phyloP scores from a whole-genome alignment of 2,888 invertebrate genomes.

The Xiphydria camelus region DNA sequence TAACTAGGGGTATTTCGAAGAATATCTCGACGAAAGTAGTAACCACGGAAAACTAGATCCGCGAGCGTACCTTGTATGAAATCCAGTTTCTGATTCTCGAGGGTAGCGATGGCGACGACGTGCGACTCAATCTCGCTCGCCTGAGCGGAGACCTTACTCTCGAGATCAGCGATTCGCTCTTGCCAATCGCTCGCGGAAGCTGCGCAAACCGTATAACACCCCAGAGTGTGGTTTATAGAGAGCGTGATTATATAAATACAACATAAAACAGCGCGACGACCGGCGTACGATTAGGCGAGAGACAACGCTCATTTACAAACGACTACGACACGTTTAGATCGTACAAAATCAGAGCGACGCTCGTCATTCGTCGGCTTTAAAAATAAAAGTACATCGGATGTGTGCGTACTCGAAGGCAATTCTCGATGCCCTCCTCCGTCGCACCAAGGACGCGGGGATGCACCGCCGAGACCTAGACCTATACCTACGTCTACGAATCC shows the following conservation, averaged over 20 bases:
- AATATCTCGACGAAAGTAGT: neutral
- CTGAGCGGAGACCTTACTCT: constrained; percentile 49
- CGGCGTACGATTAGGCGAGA: too few species aligned
- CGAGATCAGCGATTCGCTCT: constrained; percentile 48
- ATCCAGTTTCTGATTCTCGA: constrained; percentile 71
- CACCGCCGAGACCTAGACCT: too few species aligned
- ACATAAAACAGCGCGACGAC: too few species aligned
- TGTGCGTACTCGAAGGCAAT: too few species aligned
- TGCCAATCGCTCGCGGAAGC: constrained; percentile 52
- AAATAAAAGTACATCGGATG: too few species aligned
- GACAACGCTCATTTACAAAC: constrained; percentile 1
- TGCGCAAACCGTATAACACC: constrained; percentile 49
- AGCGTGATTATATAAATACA: too few species aligned
- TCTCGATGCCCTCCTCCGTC: too few species aligned
- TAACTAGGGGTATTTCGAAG: too few species aligned
- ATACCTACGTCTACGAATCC: constrained; percentile 26
- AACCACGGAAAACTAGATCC: neutral
- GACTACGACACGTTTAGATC: neutral
- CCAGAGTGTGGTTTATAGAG: too few species aligned
- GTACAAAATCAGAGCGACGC: too few species aligned
- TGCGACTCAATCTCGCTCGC: constrained; percentile 59
- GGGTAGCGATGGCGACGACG: constrained; percentile 63
- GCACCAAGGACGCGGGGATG: too few species aligned
- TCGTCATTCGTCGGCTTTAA: too few species aligned
- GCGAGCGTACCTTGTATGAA: constrained; percentile 64